Base-by-base conservation (phyloP, 2,797 vertebrate genomes). In the Paguma larvata region DNA sequence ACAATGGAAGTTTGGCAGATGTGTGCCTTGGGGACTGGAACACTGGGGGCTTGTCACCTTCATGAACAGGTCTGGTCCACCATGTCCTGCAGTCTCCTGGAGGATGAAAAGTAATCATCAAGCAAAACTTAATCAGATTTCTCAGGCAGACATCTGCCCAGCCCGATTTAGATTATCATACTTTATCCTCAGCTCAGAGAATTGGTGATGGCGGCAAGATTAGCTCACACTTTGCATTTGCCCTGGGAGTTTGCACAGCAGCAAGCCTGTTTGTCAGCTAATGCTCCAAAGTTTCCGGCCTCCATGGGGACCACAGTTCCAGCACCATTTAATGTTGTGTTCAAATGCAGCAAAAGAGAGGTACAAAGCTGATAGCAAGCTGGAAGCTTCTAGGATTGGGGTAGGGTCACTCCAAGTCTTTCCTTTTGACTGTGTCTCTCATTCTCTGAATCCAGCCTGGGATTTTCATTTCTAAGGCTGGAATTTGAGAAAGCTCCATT, bases 161-260 rank as follows among this genome's bases (percentile, higher is more conserved):
- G 83, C 34, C 38, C 2, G 51, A 84, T 94, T 98, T 97, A 97
- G 93, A 96, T 98, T 97, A 96, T 90, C 97, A 96, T 94, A 83
- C 53, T 12, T 95, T 96, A 97, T 97, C 97, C 96, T 96, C 95
- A 96, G 92, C 94, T 97, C 88, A 78, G 95, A 97, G 97, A 96
- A 87, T 46, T 95, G 94, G 41, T 77, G 90, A 92, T 41, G 78
- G 82, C 93, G 83, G 97, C 95, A 96, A 91, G 92, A 98, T 92
- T 68, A 97, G 19, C 90, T 89, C 88, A 70, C 51, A 9, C 92
- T 98, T 88, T 97, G 95, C 85, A 63, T 98, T 89, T 97, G 84
- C 77, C 25, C 16, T 10, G 87, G 96, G 97, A 96, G 89, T 98
- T 98, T 96, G 56, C 88, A 44, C 44, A 96, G 70, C 85, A 44